Evolutionary conservation across 2,888 invertebrate species (phyloP).

Genomic region (Chaetogeoica ovagalla): DNA sequence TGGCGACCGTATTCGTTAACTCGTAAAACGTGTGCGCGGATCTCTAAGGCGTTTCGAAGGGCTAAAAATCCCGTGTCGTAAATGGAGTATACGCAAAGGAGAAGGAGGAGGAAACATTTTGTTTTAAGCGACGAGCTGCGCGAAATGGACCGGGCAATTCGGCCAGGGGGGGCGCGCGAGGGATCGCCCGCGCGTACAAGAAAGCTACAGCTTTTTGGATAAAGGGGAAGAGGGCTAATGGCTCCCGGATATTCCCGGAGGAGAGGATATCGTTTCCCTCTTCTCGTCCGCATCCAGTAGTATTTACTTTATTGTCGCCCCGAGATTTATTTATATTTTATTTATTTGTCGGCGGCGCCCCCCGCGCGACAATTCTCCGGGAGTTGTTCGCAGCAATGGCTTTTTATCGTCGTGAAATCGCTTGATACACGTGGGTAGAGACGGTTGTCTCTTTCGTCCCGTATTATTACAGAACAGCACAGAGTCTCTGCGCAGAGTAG

Average conservation of each 20-base stretch:
- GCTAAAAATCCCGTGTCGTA: constrained; percentile 5
- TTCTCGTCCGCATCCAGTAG: constrained; percentile 18
- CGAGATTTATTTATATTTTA: constrained; percentile 50
- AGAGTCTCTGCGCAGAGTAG: too few species aligned
- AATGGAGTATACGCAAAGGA: constrained; percentile 22
- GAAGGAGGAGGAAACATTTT: constrained; percentile 5
- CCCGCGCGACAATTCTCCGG: constrained; percentile 13
- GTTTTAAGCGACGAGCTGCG: constrained; percentile 6
- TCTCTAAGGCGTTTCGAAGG: constrained; percentile 11
- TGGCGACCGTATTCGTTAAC: constrained; percentile 31
- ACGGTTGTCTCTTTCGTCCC: background rate
- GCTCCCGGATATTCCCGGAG: constrained; percentile 40
- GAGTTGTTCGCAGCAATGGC: constrained; percentile 12
- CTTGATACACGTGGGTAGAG: constrained; percentile 1
- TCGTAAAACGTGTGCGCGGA: constrained; percentile 39
- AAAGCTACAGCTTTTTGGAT: constrained; percentile 17
- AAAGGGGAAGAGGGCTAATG: constrained; percentile 34
- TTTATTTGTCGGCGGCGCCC: constrained; percentile 49
- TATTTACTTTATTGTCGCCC: constrained; percentile 48
- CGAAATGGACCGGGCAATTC: constrained; percentile 42
- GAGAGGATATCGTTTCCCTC: constrained; percentile 38
- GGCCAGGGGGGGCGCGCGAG: background rate
- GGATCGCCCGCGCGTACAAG: background rate
- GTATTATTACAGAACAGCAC: background rate
- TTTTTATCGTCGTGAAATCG: constrained; percentile 43